Evolutionary conservation across 1,140 invertebrate genomes (phyloP).

Genomic region (Helicoverpa armigera): DNA sequence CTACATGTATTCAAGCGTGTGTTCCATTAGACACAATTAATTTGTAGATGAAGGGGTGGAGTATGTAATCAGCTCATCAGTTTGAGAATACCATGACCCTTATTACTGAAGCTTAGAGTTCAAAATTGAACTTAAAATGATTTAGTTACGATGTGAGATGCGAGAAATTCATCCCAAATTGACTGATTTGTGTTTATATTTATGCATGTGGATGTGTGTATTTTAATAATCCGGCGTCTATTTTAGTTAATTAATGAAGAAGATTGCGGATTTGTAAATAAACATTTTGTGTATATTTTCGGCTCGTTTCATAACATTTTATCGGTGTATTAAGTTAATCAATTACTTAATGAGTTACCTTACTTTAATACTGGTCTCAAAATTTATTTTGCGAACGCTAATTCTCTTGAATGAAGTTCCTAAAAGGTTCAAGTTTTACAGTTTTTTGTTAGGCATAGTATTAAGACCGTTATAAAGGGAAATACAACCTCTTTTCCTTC

Average conservation of each 20-base stretch:
- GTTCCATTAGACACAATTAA: constrained; percentile 73
- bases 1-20: constrained; percentile 51
- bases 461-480: too few relatives aligned
- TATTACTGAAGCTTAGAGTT: constrained; percentile 55
- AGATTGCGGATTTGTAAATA: not conserved
- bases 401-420: too few relatives aligned
- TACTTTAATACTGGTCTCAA: too few relatives aligned
- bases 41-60: constrained; percentile 58
- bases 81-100: constrained; percentile 46
- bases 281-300: not conserved
- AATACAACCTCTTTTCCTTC: too few relatives aligned
- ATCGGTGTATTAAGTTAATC: too few relatives aligned
- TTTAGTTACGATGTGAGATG: not conserved
- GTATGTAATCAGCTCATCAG: constrained; percentile 55
- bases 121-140: constrained; percentile 37
- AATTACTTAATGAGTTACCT: too few relatives aligned
- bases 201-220: constrained; percentile 3
- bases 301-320: too few relatives aligned
- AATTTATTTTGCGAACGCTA: too few relatives aligned
- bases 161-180: constrained; percentile 44
- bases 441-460: too few relatives aligned
- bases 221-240: constrained; percentile 9
- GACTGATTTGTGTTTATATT: constrained; percentile 46
- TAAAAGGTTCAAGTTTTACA: too few relatives aligned
- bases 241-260: constrained; percentile 2